Evolutionary conservation across 2,113 vertebrate species (phyloP).

Genomic region (Rousettus leschenaultii): DNA sequence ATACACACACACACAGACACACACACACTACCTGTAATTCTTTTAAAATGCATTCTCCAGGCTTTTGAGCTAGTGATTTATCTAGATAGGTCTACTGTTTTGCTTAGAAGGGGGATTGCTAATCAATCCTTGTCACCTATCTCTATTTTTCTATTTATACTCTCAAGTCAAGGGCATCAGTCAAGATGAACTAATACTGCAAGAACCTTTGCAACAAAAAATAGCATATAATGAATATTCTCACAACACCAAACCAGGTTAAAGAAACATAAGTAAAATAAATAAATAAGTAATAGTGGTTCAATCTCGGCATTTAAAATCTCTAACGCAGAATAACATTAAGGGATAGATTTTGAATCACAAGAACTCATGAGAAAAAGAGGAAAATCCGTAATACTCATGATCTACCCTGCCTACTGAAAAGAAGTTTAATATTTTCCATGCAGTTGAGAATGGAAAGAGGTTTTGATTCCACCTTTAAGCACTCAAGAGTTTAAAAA

Average conservation of each 20-base stretch:
- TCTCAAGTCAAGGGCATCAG: slow-evolving; percentile 76
- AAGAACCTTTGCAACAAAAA: slow-evolving; percentile 64
- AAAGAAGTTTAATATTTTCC: slow-evolving; percentile 47
- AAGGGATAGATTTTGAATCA: slow-evolving; percentile 34
- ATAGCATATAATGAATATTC: slow-evolving; percentile 53
- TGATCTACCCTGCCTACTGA: slow-evolving; percentile 53
- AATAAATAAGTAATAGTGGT: neutral
- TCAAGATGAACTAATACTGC: slow-evolving; percentile 69
- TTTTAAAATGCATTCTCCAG: slow-evolving; percentile 44
- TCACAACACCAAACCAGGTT: slow-evolving; percentile 20
- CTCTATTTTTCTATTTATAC: slow-evolving; percentile 75
- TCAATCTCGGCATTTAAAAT: slow-evolving; percentile 35
- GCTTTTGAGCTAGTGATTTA: slow-evolving; percentile 59
- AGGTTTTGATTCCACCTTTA: neutral
- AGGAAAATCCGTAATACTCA: slow-evolving; percentile 65
- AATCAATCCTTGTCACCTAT: slow-evolving; percentile 77
- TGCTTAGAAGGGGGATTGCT: slow-evolving; percentile 60
- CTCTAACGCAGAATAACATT: slow-evolving; percentile 32
- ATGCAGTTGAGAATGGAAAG: slow-evolving; percentile 39
- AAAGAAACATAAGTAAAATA: neutral
- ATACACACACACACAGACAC: neutral
- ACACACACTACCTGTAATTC: slow-evolving; percentile 32
- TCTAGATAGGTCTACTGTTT: slow-evolving; percentile 63
- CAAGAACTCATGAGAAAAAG: slow-evolving; percentile 57
- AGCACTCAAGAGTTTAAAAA: slow-evolving; percentile 6